Evolutionary conservation across 2,888 invertebrate species (phyloP).

Genomic region (Scrobipalpa costella): DNA sequence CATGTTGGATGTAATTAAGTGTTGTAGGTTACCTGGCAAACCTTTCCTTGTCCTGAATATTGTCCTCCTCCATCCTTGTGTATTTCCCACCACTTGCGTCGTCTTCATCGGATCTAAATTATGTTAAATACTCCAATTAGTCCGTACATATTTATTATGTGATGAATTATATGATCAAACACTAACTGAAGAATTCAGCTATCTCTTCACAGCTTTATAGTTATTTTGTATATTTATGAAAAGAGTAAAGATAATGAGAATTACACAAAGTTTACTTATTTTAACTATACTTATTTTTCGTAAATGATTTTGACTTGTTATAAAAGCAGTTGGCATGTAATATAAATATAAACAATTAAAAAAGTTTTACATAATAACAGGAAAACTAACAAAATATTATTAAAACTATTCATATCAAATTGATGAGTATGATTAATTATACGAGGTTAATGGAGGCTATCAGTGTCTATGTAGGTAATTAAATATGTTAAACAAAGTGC

Average conservation of each 20-base stretch:
- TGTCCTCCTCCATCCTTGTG: slow-evolving; percentile 95
- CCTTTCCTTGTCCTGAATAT: slow-evolving; percentile 97
- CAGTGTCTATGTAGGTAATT: not conserved
- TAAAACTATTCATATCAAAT: not conserved
- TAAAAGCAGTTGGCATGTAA: too few species aligned
- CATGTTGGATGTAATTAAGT: not conserved
- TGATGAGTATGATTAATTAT: slow-evolving; percentile 1
- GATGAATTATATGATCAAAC: not conserved
- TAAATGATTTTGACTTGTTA: too few species aligned
- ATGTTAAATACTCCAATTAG: not conserved
- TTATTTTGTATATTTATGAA: too few species aligned
- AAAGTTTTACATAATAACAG: not conserved
- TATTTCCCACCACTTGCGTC: slow-evolving; percentile 91
- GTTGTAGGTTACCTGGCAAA: slow-evolving; percentile 88
- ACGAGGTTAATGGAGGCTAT: slow-evolving; percentile 8
- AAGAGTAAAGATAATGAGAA: too few species aligned
- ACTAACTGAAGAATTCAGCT: too few species aligned
- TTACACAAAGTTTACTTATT: too few species aligned
- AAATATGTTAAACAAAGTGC: not conserved
- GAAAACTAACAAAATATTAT: not conserved
- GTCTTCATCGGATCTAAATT: slow-evolving; percentile 91
- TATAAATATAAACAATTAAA: not conserved
- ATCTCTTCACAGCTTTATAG: too few species aligned
- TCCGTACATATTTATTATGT: not conserved
- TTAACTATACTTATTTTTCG: too few species aligned